A percentile compares a stretch with the other conserved stretches of the same genome.
Evolutionary conservation across 2,113 vertebrate species (phyloP).

Genomic region (Pomatostomus ruficeps): DNA sequence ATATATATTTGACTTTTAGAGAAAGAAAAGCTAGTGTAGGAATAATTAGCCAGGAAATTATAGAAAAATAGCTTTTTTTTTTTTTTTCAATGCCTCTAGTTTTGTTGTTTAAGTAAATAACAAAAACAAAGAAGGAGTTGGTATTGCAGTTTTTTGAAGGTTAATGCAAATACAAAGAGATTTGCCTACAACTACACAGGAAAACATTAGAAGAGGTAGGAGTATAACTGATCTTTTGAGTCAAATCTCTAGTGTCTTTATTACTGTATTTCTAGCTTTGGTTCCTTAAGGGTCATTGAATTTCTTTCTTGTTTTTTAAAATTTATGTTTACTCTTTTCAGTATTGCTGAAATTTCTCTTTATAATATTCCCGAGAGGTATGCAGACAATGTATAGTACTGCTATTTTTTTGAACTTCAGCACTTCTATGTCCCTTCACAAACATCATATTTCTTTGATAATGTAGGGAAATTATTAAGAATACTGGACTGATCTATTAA

Average conservation of each 20-base stretch:
- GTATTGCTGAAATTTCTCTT: neutral
- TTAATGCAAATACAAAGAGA: neutral
- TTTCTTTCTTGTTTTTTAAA: slow-evolving; percentile 16
- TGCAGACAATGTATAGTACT: neutral
- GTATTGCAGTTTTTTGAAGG: neutral
- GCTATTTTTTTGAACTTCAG: neutral
- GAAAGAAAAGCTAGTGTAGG: neutral
- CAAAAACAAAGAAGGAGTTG: slow-evolving; percentile 3
- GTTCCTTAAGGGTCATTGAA: slow-evolving; percentile 20
- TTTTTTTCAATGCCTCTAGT: neutral
- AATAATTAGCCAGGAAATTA: neutral
- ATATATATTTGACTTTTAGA: neutral
- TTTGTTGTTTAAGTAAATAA: neutral
- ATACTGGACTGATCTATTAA: slow-evolving; percentile 53
- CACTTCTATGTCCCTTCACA: neutral
- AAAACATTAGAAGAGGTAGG: neutral
- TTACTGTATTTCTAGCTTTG: slow-evolving; percentile 14
- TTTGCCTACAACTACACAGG: neutral
- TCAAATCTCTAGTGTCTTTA: slow-evolving; percentile 21
- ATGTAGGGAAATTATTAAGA: slow-evolving; percentile 49
- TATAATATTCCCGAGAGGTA: neutral
- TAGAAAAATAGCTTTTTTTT: neutral
- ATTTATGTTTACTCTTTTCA: neutral
- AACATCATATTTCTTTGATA: neutral
- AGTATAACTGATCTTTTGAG: neutral